Evolutionary conservation across 2,888 invertebrate genomes (phyloP), one percentile per base, ranked within the genome.

Genomic region (Zaprionus lineosus): DNA sequence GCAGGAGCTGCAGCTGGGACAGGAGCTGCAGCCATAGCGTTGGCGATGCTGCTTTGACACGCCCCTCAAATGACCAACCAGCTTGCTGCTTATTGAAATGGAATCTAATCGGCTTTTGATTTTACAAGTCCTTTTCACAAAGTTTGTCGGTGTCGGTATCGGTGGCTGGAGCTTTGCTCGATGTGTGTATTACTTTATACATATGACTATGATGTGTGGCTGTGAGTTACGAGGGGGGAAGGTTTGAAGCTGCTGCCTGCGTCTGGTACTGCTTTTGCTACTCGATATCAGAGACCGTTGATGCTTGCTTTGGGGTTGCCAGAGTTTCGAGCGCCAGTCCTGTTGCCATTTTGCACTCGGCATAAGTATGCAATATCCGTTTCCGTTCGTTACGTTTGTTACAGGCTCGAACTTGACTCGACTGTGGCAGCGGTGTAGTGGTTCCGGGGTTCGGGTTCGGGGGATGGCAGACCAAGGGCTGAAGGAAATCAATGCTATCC

Each of bases 91-190:
- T 81, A 82, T 76, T 85, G 76, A 86, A 85, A 85, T 76, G 82
- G 86, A 86, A 85, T 86, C 78, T 86, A 85, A 85, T 85, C 86
- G 84, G 84, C 84, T 85, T 86, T 86, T 86, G 84, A 85, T 85
- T 85, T 85, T 86, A 76, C 82, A 85, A 82, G 84, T 78, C 85
- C 78, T 82, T 65, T 78, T 78, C 79, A 74, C 75, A 76, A 84
- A 75, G 75, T 79, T 74, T 83, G 64, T 50, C 63, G 68, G 69
- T 81, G 61, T 51, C 61, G 61, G 60, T 83, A 62, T 50, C 63
- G 68, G 69, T 81, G 61, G 53, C 61, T 63, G 60, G 26, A 58
- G 53, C 55, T 68, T 50, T 16, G 41, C 46, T 51, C 51, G 34
- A 39, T 55, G 55, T 62, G 33, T 52, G 48, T 59, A 61, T 48